Evolutionary conservation across 2,113 vertebrate species (phyloP).

Genomic region (Bathybates hornii): DNA sequence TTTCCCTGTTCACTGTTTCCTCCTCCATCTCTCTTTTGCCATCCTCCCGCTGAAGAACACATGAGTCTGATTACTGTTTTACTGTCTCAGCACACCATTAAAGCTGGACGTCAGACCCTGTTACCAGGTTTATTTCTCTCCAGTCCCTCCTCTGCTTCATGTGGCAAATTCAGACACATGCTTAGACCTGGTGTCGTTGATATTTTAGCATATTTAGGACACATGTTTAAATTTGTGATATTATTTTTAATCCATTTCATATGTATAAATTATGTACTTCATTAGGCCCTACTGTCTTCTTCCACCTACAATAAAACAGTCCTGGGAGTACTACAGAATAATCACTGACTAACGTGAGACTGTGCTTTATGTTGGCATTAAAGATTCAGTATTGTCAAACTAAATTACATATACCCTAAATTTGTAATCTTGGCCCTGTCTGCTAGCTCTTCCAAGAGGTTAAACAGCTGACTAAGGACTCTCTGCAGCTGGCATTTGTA

Average conservation of each 20-base stretch:
- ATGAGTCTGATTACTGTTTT: constrained; percentile 64
- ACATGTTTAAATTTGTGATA: neutral
- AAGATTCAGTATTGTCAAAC: neutral
- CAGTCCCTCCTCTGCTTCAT: neutral
- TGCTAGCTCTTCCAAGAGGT: constrained; percentile 31
- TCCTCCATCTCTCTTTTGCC: constrained; percentile 3
- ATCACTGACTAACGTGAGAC: neutral
- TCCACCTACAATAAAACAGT: neutral
- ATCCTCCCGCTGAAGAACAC: constrained; percentile 41
- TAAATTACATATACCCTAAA: constrained; percentile 6
- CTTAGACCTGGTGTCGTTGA: neutral
- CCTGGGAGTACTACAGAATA: neutral
- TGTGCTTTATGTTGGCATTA: neutral
- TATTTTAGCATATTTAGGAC: neutral
- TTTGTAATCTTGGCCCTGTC: neutral
- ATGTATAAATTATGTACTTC: neutral
- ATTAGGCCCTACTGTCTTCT: neutral
- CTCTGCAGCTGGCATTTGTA: constrained; percentile 64
- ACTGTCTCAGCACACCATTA: constrained; percentile 58
- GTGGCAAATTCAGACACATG: neutral
- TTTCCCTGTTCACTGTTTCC: constrained; percentile 35
- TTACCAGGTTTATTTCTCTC: constrained; percentile 10
- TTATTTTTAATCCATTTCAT: neutral
- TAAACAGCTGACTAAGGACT: constrained; percentile 70
- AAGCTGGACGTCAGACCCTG: constrained; percentile 26